Percentiles rank a stretch among this genome's conserved stretches.
These are phyloP conservation scores for Peromyscus attwateri DNA, from an alignment of 2,797 vertebrate genomes.

Conservation along the genomic window DNA sequence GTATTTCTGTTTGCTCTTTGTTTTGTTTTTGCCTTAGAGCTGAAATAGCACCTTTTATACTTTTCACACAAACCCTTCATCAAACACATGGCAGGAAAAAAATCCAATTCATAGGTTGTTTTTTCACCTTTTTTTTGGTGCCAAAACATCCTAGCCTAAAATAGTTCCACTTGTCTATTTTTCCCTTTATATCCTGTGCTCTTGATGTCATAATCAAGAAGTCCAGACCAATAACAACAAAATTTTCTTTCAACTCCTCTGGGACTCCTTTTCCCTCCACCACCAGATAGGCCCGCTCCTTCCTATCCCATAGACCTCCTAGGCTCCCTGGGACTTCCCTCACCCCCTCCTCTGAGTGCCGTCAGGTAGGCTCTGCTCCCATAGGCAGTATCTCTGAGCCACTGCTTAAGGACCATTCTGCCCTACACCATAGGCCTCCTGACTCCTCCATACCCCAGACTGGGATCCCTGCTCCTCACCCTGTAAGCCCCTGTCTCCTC, in stretches of 20 bases:
- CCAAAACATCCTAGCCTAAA: background rate
- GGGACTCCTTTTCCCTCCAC: background rate
- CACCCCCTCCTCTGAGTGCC: background rate
- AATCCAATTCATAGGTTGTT: background rate
- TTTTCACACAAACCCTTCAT: background rate
- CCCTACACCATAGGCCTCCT: background rate
- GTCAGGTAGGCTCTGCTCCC: background rate
- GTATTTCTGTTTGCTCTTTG: background rate
- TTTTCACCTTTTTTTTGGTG: background rate
- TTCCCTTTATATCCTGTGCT: background rate
- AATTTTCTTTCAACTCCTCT: background rate
- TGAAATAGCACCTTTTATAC: background rate
- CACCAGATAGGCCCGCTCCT: background rate
- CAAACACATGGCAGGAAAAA: background rate
- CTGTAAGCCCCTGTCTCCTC: background rate
- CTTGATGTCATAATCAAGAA: background rate
- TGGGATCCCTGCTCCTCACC: background rate
- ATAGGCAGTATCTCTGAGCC: background rate
- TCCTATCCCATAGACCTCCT: background rate
- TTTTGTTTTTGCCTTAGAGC: background rate
- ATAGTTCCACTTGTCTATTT: background rate
- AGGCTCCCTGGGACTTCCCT: background rate
- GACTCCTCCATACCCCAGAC: background rate
- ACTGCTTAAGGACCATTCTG: background rate
- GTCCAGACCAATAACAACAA: background rate